Percentiles rank a stretch among this genome's conserved stretches.
These are phyloP conservation scores for Rhinella marina DNA, from an alignment of 2,797 vertebrate species.

Conservation along the genomic window DNA sequence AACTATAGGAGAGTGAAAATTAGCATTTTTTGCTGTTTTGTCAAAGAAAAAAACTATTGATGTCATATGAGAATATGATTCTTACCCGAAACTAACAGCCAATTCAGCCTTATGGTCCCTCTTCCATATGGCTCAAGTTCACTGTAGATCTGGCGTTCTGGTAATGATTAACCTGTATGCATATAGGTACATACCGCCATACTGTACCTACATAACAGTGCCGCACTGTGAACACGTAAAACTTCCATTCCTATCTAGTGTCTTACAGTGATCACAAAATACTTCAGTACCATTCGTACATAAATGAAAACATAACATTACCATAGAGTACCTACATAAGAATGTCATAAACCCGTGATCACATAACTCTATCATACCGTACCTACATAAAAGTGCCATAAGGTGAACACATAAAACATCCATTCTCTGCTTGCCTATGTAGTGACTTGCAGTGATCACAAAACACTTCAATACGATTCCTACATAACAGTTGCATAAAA, in stretches of 20 bases:
- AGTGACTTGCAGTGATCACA: background rate
- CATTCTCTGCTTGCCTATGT: background rate
- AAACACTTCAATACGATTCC: background rate
- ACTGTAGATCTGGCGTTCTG: background rate
- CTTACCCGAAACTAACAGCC: too few species aligned
- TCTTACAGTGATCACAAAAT: background rate
- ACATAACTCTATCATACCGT: background rate
- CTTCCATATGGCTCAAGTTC: background rate
- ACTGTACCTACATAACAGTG: background rate
- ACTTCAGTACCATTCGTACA: background rate
- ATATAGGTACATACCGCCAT: background rate
- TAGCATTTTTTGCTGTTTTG: background rate
- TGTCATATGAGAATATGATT: background rate
- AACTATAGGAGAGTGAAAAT: too few species aligned
- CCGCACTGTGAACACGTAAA: background rate
- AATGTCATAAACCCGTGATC: background rate
- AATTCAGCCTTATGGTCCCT: background rate
- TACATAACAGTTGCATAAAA: too few species aligned
- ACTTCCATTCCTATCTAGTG: background rate
- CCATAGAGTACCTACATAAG: too few species aligned
- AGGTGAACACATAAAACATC: background rate
- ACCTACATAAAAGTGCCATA: background rate
- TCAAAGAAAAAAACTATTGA: background rate
- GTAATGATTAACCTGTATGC: background rate
- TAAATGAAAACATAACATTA: too few species aligned